phyloP scores from a whole-genome alignment of 2,888 invertebrate genomes.

The Suillia variegata region DNA sequence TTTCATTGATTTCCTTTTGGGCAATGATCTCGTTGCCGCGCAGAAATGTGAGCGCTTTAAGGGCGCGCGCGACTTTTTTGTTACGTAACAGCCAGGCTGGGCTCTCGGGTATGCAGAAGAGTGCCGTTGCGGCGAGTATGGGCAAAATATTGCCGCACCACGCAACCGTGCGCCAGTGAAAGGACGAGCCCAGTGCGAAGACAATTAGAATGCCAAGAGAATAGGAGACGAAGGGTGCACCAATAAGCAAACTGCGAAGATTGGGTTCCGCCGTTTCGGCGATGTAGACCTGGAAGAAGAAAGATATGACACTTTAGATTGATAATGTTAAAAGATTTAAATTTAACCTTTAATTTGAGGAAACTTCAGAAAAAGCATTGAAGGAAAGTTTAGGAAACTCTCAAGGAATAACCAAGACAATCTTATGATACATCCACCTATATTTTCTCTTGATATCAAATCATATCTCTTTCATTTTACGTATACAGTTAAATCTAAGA shows the following conservation, averaged over 20 bases:
- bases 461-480: too few relatives aligned
- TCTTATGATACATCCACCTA: too few relatives aligned
- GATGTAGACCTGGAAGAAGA: slow-evolving; percentile 69
- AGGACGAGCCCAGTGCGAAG: slow-evolving; percentile 71
- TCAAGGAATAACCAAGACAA: too few relatives aligned
- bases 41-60: slow-evolving; percentile 66
- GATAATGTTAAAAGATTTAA: too few relatives aligned
- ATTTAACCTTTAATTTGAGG: not conserved
- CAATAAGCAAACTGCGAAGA: slow-evolving; percentile 71
- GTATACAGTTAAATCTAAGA: too few relatives aligned
- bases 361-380: not conserved
- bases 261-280: slow-evolving; percentile 78
- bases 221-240: slow-evolving; percentile 76
- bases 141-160: slow-evolving; percentile 69
- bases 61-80: slow-evolving; percentile 64
- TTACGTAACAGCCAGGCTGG: slow-evolving; percentile 75
- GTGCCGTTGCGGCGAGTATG: slow-evolving; percentile 65
- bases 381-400: not conserved
- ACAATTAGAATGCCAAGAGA: slow-evolving; percentile 76
- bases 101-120: slow-evolving; percentile 73
- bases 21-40: slow-evolving; percentile 67
- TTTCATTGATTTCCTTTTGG: slow-evolving; percentile 67
- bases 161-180: slow-evolving; percentile 75
- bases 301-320: not conserved
- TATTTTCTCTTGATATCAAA: too few relatives aligned